A percentile compares a stretch with the other conserved stretches of the same genome.
phyloP scores from a whole-genome alignment of 2,113 vertebrate species.

The Sorex araneus region DNA sequence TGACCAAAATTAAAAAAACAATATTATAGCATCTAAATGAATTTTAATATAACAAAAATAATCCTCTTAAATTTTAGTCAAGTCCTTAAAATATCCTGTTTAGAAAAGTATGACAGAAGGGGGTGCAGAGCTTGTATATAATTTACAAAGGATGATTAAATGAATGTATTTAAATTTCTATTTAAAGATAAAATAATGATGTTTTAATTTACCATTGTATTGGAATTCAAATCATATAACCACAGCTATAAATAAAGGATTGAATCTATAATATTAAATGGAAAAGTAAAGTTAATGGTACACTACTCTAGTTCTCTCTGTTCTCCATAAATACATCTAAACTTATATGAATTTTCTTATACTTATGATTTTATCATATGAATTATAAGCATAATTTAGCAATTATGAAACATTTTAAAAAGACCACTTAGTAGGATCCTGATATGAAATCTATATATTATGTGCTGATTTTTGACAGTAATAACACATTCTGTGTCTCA shows the following conservation, averaged over 20 bases:
- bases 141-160: background rate
- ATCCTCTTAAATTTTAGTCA: constrained; percentile 26
- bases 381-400: background rate
- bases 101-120: background rate
- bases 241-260: background rate
- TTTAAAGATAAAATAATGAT: background rate
- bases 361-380: background rate
- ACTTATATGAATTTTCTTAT: background rate
- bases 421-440: too few relatives aligned
- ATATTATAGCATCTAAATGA: background rate
- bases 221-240: background rate
- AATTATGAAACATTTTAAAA: background rate
- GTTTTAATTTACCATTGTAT: background rate
- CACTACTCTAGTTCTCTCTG: background rate
- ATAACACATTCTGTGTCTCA: background rate
- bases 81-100: constrained; percentile 3
- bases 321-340: background rate
- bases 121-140: fast-evolving
- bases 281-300: background rate
- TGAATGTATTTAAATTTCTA: background rate
- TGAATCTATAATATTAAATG: background rate
- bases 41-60: background rate
- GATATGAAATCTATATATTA: background rate
- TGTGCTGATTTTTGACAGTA: background rate
- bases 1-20: background rate